Percentiles rank a stretch among this genome's conserved stretches.
Conservation (phyloP, 1,140 invertebrate genomes). For the Venturia canescens region DNA sequence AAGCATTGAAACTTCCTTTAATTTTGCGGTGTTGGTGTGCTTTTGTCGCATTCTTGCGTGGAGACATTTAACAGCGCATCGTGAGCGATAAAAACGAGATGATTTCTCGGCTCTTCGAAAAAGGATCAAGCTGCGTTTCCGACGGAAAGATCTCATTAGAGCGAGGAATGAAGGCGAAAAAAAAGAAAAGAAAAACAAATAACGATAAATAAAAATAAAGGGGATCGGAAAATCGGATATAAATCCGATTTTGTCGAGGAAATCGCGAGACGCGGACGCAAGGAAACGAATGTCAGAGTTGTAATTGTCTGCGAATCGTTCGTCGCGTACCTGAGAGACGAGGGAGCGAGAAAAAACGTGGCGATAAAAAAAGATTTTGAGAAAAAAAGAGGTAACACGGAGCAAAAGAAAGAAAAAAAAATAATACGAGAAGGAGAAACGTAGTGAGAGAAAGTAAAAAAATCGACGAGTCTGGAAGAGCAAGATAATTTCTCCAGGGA, state of each 20-base stretch:
- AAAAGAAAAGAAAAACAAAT: background rate
- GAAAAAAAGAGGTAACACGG: background rate
- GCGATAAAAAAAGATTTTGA: background rate
- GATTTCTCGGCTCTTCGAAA: background rate
- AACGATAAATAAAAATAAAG: constrained; percentile 50
- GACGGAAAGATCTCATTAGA: background rate
- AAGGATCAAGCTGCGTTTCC: background rate
- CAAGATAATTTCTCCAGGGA: constrained; percentile 62
- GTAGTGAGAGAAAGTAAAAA: constrained; percentile 21
- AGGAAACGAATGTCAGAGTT: constrained; percentile 46
- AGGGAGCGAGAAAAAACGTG: constrained; percentile 17
- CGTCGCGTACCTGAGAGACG: constrained; percentile 34
- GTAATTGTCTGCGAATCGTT: constrained; percentile 57
- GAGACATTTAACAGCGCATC: too few species aligned
- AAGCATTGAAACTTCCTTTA: background rate
- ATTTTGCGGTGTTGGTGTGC: background rate
- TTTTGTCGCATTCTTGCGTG: too few species aligned
- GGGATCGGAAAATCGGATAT: constrained; percentile 46
- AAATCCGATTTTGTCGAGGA: constrained; percentile 43
- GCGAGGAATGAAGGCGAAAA: background rate
- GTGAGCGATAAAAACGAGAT: background rate
- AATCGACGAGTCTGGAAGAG: background rate
- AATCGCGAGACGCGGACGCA: constrained; percentile 24
- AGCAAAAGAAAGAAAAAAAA: constrained; percentile 9
- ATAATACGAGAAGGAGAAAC: too few species aligned